Percentiles rank a stretch among this genome's conserved stretches.
phyloP scores from a whole-genome alignment of 2,113 vertebrate species.

The rabbit (Oryctolagus cuniculus) region DNA sequence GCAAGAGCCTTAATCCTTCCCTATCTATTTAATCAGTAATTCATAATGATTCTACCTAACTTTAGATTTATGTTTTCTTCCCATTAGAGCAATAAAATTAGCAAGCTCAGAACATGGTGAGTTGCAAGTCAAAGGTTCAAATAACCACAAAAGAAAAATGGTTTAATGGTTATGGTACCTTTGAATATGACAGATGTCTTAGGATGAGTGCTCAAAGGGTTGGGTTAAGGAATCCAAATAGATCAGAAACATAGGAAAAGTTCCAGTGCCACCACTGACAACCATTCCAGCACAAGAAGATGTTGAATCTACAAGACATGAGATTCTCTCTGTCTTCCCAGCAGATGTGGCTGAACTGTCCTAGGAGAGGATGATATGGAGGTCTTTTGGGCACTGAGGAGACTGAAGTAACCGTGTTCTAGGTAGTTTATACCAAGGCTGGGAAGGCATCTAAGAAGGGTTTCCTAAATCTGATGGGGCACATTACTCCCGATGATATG shows the following conservation, averaged over 20 bases:
- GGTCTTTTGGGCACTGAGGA: background rate
- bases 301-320: background rate
- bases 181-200: background rate
- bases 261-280: background rate
- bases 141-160: background rate
- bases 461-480: background rate
- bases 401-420: background rate
- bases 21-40: background rate
- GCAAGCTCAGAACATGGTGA: background rate
- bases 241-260: slow-evolving; percentile 16
- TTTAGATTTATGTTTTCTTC: background rate
- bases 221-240: background rate
- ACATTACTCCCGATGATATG: background rate
- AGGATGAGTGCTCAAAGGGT: background rate
- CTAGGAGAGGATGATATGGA: background rate
- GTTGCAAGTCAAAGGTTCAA: background rate
- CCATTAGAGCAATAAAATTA: background rate
- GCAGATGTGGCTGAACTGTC: background rate
- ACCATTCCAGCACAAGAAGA: background rate
- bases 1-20: background rate
- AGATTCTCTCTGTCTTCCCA: background rate
- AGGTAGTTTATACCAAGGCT: background rate
- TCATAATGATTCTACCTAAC: background rate
- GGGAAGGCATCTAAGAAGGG: background rate
- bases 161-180: background rate